Evolutionary conservation across 2,113 vertebrate genomes (phyloP).

Genomic region (Merops nubicus): DNA sequence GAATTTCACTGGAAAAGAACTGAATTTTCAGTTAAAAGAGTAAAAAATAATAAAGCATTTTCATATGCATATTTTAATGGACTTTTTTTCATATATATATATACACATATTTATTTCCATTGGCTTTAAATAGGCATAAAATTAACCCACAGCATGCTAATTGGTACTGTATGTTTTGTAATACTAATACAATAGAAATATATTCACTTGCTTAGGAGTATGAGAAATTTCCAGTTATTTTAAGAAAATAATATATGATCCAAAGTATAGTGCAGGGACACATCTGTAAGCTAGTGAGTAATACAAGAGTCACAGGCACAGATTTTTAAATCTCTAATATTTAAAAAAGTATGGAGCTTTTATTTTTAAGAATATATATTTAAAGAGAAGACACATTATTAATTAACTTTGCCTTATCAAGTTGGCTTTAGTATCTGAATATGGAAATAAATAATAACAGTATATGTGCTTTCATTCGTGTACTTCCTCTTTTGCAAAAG

Average conservation of each 20-base stretch:
- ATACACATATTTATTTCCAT: not conserved
- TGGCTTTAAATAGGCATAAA: not conserved
- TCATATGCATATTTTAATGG: not conserved
- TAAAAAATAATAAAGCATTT: not conserved
- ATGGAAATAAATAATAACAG: not conserved
- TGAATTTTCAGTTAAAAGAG: not conserved
- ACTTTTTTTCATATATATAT: not conserved
- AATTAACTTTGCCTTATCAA: not conserved
- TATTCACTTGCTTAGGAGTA: not conserved
- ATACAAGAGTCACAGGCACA: not conserved
- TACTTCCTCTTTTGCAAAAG: not conserved
- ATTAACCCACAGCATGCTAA: not conserved
- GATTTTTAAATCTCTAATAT: not conserved
- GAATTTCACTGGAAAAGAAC: not conserved
- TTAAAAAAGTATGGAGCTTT: rapidly evolving
- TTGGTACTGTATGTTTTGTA: not conserved
- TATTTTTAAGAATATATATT: not conserved
- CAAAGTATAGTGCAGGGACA: not conserved
- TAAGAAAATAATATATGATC: not conserved
- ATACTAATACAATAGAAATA: not conserved
- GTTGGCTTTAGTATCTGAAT: not conserved
- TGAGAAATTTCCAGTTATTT: not conserved
- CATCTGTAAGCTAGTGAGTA: not conserved
- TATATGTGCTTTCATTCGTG: not conserved
- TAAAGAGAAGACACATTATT: not conserved